Conservation (phyloP, 2,888 invertebrate species). For the Portevinia maculata region DNA sequence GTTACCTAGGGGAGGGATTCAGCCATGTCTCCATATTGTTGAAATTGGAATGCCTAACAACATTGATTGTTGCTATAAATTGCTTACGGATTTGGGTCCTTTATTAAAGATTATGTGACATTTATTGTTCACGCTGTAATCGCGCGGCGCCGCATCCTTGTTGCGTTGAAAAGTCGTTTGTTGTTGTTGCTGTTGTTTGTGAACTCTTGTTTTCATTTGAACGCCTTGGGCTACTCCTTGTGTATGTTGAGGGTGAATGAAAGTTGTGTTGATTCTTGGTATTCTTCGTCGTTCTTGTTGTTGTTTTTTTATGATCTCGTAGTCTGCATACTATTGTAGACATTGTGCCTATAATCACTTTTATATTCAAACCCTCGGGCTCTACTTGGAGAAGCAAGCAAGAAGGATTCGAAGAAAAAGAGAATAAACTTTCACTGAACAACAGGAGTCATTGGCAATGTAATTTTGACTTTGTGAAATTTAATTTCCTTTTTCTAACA, state of each 20-base stretch:
- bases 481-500: constrained; percentile 79
- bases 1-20: constrained; percentile 31
- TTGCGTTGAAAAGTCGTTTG: constrained; percentile 60
- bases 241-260: constrained; percentile 8
- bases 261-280: constrained; percentile 7
- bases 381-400: constrained; percentile 20
- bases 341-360: constrained; percentile 70
- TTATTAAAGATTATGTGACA: constrained; percentile 83
- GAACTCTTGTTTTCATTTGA: constrained; percentile 71
- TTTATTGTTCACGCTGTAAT: constrained; percentile 83
- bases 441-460: constrained; percentile 74
- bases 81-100: constrained; percentile 74
- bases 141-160: constrained; percentile 74
- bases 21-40: constrained; percentile 23
- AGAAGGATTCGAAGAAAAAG: constrained; percentile 1
- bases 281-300: not conserved
- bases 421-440: constrained; percentile 71
- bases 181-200: constrained; percentile 46
- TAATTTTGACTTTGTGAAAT: constrained; percentile 80
- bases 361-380: constrained; percentile 68
- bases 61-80: constrained; percentile 58
- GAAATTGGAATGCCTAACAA: constrained; percentile 38
- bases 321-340: constrained; percentile 57
- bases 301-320: not conserved
- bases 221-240: constrained; percentile 66